phyloP scores from a whole-genome alignment of 2,113 vertebrate genomes.

The Machaerirhynchus nigripectus region DNA sequence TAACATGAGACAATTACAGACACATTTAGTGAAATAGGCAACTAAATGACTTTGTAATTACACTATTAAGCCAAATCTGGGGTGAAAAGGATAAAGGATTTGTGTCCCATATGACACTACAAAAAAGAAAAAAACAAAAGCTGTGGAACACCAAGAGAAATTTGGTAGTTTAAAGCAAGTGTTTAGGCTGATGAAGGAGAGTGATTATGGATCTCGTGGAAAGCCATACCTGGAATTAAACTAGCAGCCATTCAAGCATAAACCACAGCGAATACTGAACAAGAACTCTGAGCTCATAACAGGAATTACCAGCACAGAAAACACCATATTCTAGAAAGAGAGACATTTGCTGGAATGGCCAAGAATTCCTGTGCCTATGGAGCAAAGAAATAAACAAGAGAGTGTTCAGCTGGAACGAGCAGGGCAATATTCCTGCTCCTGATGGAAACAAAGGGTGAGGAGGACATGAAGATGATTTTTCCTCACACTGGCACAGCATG shows the following conservation, averaged over 20 bases:
- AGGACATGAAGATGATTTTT: background rate
- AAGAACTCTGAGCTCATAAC: background rate
- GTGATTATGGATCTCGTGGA: background rate
- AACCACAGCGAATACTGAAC: background rate
- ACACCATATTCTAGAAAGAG: background rate
- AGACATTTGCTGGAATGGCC: background rate
- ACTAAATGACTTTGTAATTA: conserved; percentile 43
- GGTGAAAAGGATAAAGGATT: conserved; percentile 35
- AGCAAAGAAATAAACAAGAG: background rate
- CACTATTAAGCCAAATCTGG: conserved; percentile 23
- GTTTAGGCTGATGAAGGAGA: background rate
- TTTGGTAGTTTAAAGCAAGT: background rate
- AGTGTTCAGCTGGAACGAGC: background rate
- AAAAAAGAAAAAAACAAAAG: background rate
- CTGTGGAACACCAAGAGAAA: background rate
- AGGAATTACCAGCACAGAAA: background rate
- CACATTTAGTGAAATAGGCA: conserved; percentile 24
- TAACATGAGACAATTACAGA: conserved; percentile 20
- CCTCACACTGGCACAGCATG: rapidly evolving
- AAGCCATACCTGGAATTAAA: background rate
- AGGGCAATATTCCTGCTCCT: background rate
- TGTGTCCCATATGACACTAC: background rate
- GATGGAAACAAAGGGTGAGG: background rate
- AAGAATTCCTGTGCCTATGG: background rate
- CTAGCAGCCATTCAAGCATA: background rate